Evolutionary conservation across 2,113 vertebrate genomes (phyloP).

Genomic region (Loxodonta africana): DNA sequence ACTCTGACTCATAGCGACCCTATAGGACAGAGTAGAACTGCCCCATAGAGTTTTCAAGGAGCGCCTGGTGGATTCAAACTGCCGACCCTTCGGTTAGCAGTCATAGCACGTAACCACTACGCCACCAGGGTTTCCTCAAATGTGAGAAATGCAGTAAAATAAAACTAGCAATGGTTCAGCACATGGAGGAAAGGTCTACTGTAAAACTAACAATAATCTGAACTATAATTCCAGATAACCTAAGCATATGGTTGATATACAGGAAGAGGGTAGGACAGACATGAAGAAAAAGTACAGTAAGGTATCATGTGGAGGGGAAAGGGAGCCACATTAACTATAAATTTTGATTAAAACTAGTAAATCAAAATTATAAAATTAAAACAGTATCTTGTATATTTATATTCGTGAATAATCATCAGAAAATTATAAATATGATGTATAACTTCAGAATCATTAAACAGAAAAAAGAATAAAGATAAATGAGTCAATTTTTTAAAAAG

Average conservation of each 20-base stretch:
- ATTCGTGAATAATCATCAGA: slow-evolving; percentile 12
- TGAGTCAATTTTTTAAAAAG: neutral
- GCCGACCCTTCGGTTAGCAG: too few species aligned
- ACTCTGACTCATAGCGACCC: too few species aligned
- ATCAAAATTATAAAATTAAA: neutral
- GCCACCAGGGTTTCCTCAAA: neutral
- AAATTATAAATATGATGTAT: neutral
- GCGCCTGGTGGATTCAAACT: too few species aligned
- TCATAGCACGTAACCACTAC: too few species aligned
- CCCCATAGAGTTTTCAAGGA: too few species aligned
- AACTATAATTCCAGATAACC: neutral
- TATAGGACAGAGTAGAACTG: too few species aligned
- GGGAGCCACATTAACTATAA: neutral
- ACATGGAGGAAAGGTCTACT: neutral
- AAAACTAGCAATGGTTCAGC: neutral
- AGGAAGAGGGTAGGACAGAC: neutral
- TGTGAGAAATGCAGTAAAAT: neutral
- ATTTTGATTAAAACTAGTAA: neutral
- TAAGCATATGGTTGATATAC: neutral
- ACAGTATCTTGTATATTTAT: neutral
- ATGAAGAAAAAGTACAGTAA: neutral
- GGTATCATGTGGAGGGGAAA: neutral
- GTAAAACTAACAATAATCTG: neutral
- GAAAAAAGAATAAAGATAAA: slow-evolving; percentile 13
- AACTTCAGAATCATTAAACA: neutral